These are phyloP conservation scores for Tetraneura akinire DNA, from an alignment of 1,140 invertebrate genomes.

Conservation along the genomic window DNA sequence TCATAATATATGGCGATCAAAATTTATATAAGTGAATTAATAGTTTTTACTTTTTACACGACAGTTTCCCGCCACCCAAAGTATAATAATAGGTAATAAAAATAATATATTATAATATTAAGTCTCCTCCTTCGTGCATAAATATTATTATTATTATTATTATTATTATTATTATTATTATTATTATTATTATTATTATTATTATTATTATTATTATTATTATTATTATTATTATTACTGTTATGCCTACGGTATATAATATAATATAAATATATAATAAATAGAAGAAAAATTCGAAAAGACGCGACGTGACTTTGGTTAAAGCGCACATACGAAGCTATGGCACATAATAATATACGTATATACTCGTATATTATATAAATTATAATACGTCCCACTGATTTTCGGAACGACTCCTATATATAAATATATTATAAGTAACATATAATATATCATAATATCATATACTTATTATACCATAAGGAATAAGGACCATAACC, in stretches of 20 bases:
- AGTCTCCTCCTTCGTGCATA: not conserved
- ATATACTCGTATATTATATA: too few species aligned
- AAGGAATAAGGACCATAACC: too few species aligned
- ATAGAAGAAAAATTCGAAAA: not conserved
- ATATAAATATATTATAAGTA: too few species aligned
- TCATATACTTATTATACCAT: too few species aligned
- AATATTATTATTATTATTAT: conserved; percentile 18
- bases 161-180: not conserved
- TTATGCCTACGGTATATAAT: too few species aligned
- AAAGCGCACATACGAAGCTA: too few species aligned
- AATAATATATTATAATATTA: too few species aligned
- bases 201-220: not conserved
- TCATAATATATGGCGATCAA: not conserved
- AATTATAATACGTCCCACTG: not conserved
- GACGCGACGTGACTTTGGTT: conserved; percentile 38
- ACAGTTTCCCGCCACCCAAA: conserved; percentile 21
- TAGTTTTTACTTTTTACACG: conserved; percentile 31
- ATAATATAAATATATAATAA: too few species aligned
- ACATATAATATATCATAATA: too few species aligned
- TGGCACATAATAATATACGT: too few species aligned
- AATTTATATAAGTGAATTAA: conserved; percentile 39
- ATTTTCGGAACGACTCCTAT: not conserved
- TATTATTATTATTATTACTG: too few species aligned
- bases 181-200: not conserved
- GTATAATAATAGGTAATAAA: too few species aligned